A percentile compares a stretch with the other conserved stretches of the same genome.
Evolutionary conservation across 2,888 invertebrate genomes (phyloP).

Genomic region (Meteorus cinctellus): DNA sequence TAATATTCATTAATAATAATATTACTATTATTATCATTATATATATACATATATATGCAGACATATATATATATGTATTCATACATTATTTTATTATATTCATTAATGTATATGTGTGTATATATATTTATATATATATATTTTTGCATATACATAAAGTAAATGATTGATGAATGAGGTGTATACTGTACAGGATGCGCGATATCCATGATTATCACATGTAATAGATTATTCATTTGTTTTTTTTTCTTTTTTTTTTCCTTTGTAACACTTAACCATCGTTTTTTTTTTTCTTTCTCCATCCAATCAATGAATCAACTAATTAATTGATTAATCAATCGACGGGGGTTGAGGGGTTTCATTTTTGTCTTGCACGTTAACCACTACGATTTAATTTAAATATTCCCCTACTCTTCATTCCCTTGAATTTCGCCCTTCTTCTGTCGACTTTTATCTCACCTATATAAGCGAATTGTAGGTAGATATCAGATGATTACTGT

Average conservation of each 20-base stretch:
- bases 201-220: constrained; percentile 78
- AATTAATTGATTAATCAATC: no score
- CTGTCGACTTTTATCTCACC: constrained; percentile 13
- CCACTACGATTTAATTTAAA: constrained; percentile 42
- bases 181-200: constrained; percentile 78
- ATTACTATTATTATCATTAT: constrained; percentile 52
- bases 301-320: constrained; percentile 17
- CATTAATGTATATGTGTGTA: background rate
- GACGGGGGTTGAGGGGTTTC: background rate
- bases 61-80: background rate
- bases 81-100: background rate
- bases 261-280: constrained; percentile 52
- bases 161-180: constrained; percentile 81
- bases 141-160: constrained; percentile 62
- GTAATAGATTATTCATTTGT: constrained; percentile 81
- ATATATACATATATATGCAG: background rate
- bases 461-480: background rate
- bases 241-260: constrained; percentile 51
- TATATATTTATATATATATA: background rate
- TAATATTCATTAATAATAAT: constrained; percentile 49
- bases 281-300: constrained; percentile 27
- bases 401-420: constrained; percentile 35
- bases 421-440: constrained; percentile 37
- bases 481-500: background rate
- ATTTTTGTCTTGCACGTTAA: constrained; percentile 47